Base-by-base conservation (phyloP, 2,797 vertebrate genomes). In the Gouania willdenowi region DNA sequence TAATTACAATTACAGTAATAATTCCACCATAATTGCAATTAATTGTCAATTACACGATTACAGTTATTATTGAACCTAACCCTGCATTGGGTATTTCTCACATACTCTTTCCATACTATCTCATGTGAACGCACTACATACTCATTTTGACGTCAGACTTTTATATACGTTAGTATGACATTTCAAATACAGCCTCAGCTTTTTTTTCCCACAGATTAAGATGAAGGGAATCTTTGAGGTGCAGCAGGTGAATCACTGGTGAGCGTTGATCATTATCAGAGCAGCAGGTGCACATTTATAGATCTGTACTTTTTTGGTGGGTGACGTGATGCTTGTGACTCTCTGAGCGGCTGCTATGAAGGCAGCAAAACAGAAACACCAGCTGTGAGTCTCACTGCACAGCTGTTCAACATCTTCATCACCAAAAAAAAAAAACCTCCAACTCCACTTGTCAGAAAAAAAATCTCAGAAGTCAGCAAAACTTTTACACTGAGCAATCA, bases 401-500 rank as follows among this genome's bases (percentile, higher is more conserved):
- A 30, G 40, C 50, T 36, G 40, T 35, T 39, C 24, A 28, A 24
- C 51, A 43, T 21, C 34, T 17, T 9, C 64, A 64, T 41, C 36
- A 7, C 52, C 56, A 35, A 34, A 55, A 40, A 25, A 47, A 56
- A 38, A 34, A 45, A 33, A 49, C 43, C 52, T 5, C 37, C 24
- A 15, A 39, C 59, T 36, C 25, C 54, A 53, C 58, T 43, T 71
- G 61, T 66, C 71, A 69, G 8, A 42, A 57, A 32, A 20, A 28
- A 52, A 57, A 64, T 61, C 51, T 75, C 64, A 70, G 48, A 73
- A 71, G 71, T 77, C 70, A 56, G 76, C 71, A 66, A 79, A 75
- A n/a, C n/a, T 71, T 77, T 70, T 75, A 68, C 50, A 59, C 54
- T 26, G 23, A 67, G 65, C 74, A 81, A 72, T 84, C 72, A 74